phyloP scores from a whole-genome alignment of 2,797 vertebrate genomes.

The Taenioides sp. region DNA sequence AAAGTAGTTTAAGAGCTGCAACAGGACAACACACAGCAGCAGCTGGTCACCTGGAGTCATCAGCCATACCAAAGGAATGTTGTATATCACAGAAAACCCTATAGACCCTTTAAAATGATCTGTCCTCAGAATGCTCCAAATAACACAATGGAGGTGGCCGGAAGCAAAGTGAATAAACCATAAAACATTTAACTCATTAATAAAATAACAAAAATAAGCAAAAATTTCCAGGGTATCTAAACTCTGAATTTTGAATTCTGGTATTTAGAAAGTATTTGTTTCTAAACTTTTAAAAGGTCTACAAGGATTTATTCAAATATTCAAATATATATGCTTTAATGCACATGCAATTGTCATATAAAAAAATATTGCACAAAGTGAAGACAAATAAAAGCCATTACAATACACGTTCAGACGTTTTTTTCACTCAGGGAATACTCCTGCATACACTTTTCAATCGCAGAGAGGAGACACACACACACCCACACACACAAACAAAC shows the following conservation, averaged over 20 bases:
- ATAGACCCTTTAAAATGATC: no score
- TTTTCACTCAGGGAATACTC: conserved; percentile 64
- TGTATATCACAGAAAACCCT: conserved; percentile 74
- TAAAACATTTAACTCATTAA: no score
- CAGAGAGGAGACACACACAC: neutral
- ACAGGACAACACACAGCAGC: neutral
- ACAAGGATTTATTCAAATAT: conserved; percentile 33
- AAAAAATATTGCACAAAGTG: conserved; percentile 96
- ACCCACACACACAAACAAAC: neutral
- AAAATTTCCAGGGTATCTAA: no score
- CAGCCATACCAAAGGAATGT: conserved; percentile 77
- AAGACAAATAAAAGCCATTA: conserved; percentile 74
- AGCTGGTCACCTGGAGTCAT: neutral
- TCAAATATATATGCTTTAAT: conserved; percentile 86
- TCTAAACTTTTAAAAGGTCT: no score
- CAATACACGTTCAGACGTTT: conserved; percentile 64
- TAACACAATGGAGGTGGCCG: no score
- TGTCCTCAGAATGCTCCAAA: no score
- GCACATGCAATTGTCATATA: conserved; percentile 92
- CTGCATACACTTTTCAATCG: conserved; percentile 80
- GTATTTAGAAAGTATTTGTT: no score
- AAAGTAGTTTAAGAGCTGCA: neutral
- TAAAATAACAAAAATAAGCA: no score
- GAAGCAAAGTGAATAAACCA: no score
- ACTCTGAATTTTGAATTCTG: no score